phyloP scores from a whole-genome alignment of 2,113 vertebrate genomes.

The Carassius carassius region DNA sequence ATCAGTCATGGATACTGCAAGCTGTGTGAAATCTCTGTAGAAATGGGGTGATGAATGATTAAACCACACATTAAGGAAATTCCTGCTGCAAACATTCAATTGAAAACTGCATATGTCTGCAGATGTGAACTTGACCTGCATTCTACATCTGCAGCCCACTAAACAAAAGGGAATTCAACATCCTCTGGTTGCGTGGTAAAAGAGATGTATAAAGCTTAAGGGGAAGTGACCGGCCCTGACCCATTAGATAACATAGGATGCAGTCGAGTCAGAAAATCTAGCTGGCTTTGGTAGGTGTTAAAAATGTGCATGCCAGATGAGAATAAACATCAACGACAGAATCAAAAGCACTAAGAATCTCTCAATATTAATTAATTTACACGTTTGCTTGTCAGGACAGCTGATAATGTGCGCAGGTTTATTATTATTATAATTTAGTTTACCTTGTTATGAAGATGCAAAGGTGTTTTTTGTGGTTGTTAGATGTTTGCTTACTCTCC shows the following conservation, averaged over 20 bases:
- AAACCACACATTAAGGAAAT: background rate
- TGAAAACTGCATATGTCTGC: background rate
- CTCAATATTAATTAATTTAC: background rate
- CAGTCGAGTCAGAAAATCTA: background rate
- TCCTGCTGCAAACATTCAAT: background rate
- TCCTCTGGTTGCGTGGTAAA: background rate
- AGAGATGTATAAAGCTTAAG: background rate
- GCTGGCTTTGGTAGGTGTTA: background rate
- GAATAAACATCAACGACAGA: background rate
- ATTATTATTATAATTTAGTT: no score
- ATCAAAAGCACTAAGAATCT: background rate
- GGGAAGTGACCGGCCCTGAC: background rate
- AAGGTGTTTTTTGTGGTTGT: background rate
- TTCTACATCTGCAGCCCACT: background rate
- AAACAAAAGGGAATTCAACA: constrained; percentile 17
- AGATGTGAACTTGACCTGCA: constrained; percentile 1
- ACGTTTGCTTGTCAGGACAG: background rate
- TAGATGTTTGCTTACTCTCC: background rate
- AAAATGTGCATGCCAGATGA: background rate
- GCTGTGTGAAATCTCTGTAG: background rate
- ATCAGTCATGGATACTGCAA: background rate
- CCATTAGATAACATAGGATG: background rate
- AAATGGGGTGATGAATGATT: background rate
- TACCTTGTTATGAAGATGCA: background rate
- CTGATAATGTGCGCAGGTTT: background rate